Evolutionary conservation across 2,888 invertebrate species (phyloP).

Genomic region (Drosophila flavopinicola): DNA sequence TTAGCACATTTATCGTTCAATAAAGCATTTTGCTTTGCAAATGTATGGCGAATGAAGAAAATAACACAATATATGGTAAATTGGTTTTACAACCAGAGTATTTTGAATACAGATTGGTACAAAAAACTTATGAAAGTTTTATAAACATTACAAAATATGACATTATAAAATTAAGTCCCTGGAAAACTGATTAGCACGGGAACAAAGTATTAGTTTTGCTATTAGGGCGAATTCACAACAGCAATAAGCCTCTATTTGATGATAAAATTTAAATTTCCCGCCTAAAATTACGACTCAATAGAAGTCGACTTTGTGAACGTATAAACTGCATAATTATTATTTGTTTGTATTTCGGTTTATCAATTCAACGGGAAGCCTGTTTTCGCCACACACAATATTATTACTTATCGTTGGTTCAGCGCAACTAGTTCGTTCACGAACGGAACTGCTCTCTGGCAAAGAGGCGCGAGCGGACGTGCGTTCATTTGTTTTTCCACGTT

Average conservation of each 20-base stretch:
- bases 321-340: not conserved
- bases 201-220: too few relatives aligned
- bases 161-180: too few relatives aligned
- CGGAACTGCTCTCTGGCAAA: slow-evolving; percentile 37
- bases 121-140: not conserved
- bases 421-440: slow-evolving; percentile 38
- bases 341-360: too few relatives aligned
- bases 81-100: not conserved
- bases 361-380: slow-evolving; percentile 4
- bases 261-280: not conserved
- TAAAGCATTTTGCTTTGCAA: too few relatives aligned
- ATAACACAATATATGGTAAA: too few relatives aligned
- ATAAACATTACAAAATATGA: too few relatives aligned
- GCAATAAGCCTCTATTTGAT: not conserved
- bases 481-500: slow-evolving; percentile 63
- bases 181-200: too few relatives aligned
- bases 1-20: too few relatives aligned
- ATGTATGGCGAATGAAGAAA: too few relatives aligned
- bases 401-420: slow-evolving; percentile 18
- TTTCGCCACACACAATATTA: slow-evolving; percentile 2
- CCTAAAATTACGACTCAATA: not conserved
- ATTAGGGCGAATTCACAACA: too few relatives aligned
- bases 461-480: slow-evolving; percentile 30
- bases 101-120: not conserved
- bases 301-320: not conserved